Base-by-base conservation (phyloP, 1,140 invertebrate genomes). In the Pachyrhynchus sulphureomaculatus region DNA sequence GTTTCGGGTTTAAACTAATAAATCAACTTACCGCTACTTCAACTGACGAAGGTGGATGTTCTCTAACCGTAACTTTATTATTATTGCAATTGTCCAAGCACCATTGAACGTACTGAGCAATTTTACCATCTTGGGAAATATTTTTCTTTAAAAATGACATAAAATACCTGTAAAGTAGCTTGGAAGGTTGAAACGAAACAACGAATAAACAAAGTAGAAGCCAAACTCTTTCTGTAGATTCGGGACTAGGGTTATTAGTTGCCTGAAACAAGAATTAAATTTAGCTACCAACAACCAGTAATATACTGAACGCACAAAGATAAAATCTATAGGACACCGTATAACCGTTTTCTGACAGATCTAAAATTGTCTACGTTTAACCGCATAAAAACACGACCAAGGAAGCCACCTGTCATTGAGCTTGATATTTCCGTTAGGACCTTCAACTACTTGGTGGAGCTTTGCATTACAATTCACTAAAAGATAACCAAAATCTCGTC, bases 81-180 rank as follows among this genome's bases (percentile, higher is more conserved):
- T 91, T 91, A 62, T 92, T 89, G 56, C 94, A 91, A 79, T 96
- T 95, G 68, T 95, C 93, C 20, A 95, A 79, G 72, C 93, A 96
- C 90, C 93, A 96, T 72, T 95, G 91, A 9, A 94, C 93, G 72
- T 95, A 95, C 73, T 95, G 91, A 0, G 84, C 80, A 9, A 90
- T 77, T 72, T 88, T 86, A 13, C 88, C 87, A 44, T 88, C 88
- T 48, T 87, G 79, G 8, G 82, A 75, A 12, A 89, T 71, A 73
- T 87, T 89, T 72, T 89, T 90, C 64, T 86, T 85, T 20, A 93
- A 74, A 69, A 92, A 93, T 5, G 87, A 88, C 5, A 90, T 79
- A 65, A 92, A 88, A 76, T 90, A 91, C 42, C 83, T 90, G 69
- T 88, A 87, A 4, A 97, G 80, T 1, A 90, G 77, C 80, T 96